Evolutionary conservation across 2,797 vertebrate genomes (phyloP), one percentile per base, ranked within the genome.

Genomic region (Austrolebias charrua): DNA sequence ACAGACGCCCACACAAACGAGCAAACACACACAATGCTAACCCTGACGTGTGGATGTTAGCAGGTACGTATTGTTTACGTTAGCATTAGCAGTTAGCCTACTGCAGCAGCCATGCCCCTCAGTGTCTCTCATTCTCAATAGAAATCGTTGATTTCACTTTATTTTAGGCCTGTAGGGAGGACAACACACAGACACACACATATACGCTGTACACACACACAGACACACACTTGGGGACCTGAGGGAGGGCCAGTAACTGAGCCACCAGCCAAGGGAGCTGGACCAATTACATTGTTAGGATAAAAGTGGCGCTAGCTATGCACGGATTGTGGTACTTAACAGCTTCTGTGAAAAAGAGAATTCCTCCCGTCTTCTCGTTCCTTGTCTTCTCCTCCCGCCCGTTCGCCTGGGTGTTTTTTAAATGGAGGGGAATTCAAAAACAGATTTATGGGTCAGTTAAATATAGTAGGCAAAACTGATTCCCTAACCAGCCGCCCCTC

Each of bases 381-480:
- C 60, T 74, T 63, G 68, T 68, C 75, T 78, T 80, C 69, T 63
- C 65, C 66, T 70, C 66, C 77, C 68, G 81, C 69, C 78, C 46
- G 43, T 83, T 86, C 65, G 78, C 75, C 72, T 85, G 84, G 89
- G 89, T 89, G 85, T 89, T 92, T 92, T 24, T 93, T 90, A 91
- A 93, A 92, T 91, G 91, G 90, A 92, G 90, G 86, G 86, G 91
- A 93, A 92, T 94, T 93, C 92, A 92, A 93, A 93, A 94, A 93
- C 92, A 93, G 92, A 94, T 94, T 94, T 93, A 93, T 94, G 92
- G 93, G 92, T 93, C 93, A 93, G 92, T 93, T 94, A 94, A 93
- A 94, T 92, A 94, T 94, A 94, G 93, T 91, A 92, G 86, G 88
- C 90, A 89, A 91, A 90, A 88, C 90, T 90, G 90, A 92, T 93